Evolutionary conservation across 1,140 invertebrate genomes (phyloP), one percentile per base, ranked within the genome.

Genomic region (Scaptomyza pallida): DNA sequence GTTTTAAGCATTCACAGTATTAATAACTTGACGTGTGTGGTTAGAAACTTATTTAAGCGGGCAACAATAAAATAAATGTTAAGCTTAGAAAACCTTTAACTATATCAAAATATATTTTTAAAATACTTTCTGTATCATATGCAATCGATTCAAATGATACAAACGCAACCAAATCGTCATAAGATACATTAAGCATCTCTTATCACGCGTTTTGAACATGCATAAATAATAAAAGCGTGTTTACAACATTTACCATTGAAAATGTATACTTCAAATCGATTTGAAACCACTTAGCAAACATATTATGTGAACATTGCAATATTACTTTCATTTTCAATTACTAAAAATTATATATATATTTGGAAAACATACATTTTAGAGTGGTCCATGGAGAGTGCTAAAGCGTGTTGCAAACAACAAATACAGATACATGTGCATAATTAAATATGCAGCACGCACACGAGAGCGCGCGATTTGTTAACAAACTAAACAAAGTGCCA

Each of bases 401-500:
- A 43, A 59, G 57, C 50, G 16, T 50, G 19, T 30, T 52, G 16
- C 16, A 68, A 68, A 54, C 47, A 45, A 61, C 47, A 45, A 61
- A 52, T 52, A 17, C 45, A 52, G 43, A 44, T 37, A 67, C 51
- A 44, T 35, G 40, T 47, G 16, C 47, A 15, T 68, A 60, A 68
- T 68, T 52, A 61, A 48, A 26, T 40, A 45, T 45, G 41, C 12
- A 19, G 8, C 16, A 16, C 62, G 50, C 35, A 48, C 23, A 59
- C n/a, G n/a, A n/a, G 54, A 4, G 26, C 13, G 35, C 16, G 26
- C 48, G 56, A 62, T 63, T 57, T 74, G 70, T 63, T 57, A 74
- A 74, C 57, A 60, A 51, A 63, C 70, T 51, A 70, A 73, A 78
- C 40, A 52, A 33, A 50, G 30, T 17, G n/a, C 47, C 17, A 6